These are phyloP conservation scores for Pterophyllum scalare DNA, from an alignment of 2,113 vertebrate species.

Conservation along the genomic window DNA sequence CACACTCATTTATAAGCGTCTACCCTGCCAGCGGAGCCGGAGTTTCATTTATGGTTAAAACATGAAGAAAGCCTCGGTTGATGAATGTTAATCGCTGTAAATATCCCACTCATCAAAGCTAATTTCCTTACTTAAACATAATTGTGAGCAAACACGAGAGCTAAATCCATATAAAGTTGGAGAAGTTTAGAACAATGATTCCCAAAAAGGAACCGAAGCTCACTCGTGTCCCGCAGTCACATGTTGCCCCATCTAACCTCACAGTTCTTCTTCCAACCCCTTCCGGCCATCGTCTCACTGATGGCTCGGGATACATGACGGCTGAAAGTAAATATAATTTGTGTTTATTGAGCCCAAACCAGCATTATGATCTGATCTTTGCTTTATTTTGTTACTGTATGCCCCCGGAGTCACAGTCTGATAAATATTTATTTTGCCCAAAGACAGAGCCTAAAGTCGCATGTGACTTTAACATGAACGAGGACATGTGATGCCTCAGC, in stretches of 20 bases:
- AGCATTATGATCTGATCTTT: neutral
- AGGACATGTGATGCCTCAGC: neutral
- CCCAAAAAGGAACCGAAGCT: too few relatives aligned
- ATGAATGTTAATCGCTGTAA: neutral
- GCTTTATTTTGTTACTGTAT: neutral
- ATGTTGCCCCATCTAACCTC: neutral
- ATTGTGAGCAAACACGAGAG: accelerated
- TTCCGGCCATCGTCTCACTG: neutral
- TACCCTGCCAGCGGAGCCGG: neutral
- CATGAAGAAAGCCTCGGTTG: neutral
- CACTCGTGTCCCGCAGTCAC: neutral
- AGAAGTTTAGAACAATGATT: neutral
- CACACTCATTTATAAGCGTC: accelerated
- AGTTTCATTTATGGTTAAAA: accelerated
- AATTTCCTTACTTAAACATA: neutral
- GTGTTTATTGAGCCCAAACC: neutral
- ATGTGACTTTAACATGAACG: neutral
- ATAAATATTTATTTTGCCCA: neutral
- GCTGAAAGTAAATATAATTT: accelerated
- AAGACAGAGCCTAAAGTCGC: neutral
- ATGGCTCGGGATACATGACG: neutral
- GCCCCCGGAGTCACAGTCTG: neutral
- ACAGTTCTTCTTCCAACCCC: too few relatives aligned
- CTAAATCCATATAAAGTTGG: neutral
- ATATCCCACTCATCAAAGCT: neutral